phyloP scores from a whole-genome alignment of 2,888 invertebrate species.

The Cataglyphis rosenhaueri region DNA sequence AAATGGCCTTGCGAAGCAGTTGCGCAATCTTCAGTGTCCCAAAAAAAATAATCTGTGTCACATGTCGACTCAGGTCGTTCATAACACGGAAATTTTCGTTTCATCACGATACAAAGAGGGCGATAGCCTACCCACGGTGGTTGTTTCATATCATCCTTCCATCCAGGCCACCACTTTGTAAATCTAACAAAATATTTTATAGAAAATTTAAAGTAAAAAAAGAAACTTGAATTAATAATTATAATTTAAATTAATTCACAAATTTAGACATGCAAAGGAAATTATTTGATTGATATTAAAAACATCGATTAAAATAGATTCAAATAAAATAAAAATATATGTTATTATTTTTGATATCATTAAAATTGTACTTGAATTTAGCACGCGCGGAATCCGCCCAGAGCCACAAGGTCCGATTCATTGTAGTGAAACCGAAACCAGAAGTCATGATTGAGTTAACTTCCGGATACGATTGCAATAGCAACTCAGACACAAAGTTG shows the following conservation, averaged over 20 bases:
- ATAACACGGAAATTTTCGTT: constrained; percentile 84
- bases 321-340: background rate
- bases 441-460: constrained; percentile 85
- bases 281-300: background rate
- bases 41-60: constrained; percentile 86
- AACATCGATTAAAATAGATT: background rate
- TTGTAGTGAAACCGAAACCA: constrained; percentile 85
- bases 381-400: constrained; percentile 84
- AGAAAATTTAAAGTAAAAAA: background rate
- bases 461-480: constrained; percentile 83
- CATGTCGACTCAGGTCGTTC: constrained; percentile 80
- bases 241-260: background rate
- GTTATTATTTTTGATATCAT: background rate
- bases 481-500: constrained; percentile 87
- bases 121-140: constrained; percentile 75
- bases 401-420: constrained; percentile 84
- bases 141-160: constrained; percentile 75
- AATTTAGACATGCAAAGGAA: background rate
- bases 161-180: constrained; percentile 86
- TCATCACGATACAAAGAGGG: constrained; percentile 84
- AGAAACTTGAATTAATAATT: too few relatives aligned
- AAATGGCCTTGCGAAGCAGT: constrained; percentile 83
- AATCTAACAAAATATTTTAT: constrained; percentile 76
- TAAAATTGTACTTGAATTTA: constrained; percentile 77
- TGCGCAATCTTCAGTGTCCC: constrained; percentile 86